Base-by-base conservation (phyloP, 2,797 vertebrate genomes). In the Spondyliosoma cantharus region DNA sequence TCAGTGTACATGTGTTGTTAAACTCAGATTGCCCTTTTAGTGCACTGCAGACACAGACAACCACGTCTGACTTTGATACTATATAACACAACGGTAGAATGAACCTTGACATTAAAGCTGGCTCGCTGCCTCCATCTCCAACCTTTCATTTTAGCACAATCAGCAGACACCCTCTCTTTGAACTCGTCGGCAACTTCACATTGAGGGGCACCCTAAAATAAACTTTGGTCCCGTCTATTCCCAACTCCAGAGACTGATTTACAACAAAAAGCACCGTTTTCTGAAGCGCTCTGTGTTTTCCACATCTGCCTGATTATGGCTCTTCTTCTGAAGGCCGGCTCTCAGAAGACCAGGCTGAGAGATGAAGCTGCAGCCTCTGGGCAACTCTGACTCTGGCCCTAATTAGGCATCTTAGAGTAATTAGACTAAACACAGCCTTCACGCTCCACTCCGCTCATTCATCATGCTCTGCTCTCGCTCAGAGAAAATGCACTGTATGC, bases 331-430 rank as follows among this genome's bases (percentile, higher is more conserved):
- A 86, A 85, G 78, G 68, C 67, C 22, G 64, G 77, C 84, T 85
- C 80, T 93, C 88, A 90, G 76, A 82, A 88, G 83, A 87, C 78
- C 49, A 17, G 78, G 37, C 37, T 37, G 37, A 37, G 29, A 8
- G 37, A 37, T 37, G 37, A 37, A 37, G 37, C 37, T 37, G 37
- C 37, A 37, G 37, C 37, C 37, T 37, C 37, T 37, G 37, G 37
- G 37, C 37, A 9, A 37, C 37, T 37, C 37, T 37, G 37, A 80
- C 89, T 89, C 88, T 85, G 87, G 82, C 86, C 92, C 86, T 91
- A 93, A 94, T 94, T 94, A 93, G 91, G 90, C 94, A 93, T 93
- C 93, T 94, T 94, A 91, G 86, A 93, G 88, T 94, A 94, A 94
- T 94, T 93, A 93, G 90, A 91, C 92, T 94, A 94, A 94, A 93